A percentile compares a stretch with the other conserved stretches of the same genome.
phyloP scores from a whole-genome alignment of 1,140 invertebrate genomes.

The Helicoverpa armigera region DNA sequence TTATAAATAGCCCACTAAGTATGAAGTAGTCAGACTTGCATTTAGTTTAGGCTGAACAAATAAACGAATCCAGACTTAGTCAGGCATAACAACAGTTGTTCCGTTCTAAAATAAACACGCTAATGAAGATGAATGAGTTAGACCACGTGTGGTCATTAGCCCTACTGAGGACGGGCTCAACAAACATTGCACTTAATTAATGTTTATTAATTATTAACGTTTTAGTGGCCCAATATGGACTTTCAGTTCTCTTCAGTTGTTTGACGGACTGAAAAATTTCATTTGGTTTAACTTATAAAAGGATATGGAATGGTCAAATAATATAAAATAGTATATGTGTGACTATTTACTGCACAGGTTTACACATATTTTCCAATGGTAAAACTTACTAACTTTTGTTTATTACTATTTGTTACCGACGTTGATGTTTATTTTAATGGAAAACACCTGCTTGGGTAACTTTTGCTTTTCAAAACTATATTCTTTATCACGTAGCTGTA shows the following conservation, averaged over 20 bases:
- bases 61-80: slow-evolving; percentile 27
- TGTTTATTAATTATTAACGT: slow-evolving; percentile 43
- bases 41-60: slow-evolving; percentile 21
- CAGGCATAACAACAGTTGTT: slow-evolving; percentile 44
- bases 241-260: background rate
- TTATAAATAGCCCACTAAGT: background rate
- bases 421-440: background rate
- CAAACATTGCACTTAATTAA: slow-evolving; percentile 42
- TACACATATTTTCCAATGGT: too few species aligned
- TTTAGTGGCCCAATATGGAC: slow-evolving; percentile 23
- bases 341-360: too few species aligned
- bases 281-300: background rate
- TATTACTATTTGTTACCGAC: too few species aligned
- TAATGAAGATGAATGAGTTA: slow-evolving; percentile 60
- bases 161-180: slow-evolving; percentile 29
- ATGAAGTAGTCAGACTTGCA: background rate
- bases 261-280: background rate
- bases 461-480: background rate
- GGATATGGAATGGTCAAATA: background rate
- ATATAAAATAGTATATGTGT: too few species aligned
- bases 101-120: slow-evolving; percentile 54
- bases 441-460: background rate
- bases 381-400: too few species aligned
- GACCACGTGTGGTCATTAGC: slow-evolving; percentile 53
- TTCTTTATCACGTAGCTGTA: too few species aligned